Evolutionary conservation across 2,797 vertebrate genomes (phyloP), one percentile per base, ranked within the genome.

Genomic region (Rhynchotus rufescens): DNA sequence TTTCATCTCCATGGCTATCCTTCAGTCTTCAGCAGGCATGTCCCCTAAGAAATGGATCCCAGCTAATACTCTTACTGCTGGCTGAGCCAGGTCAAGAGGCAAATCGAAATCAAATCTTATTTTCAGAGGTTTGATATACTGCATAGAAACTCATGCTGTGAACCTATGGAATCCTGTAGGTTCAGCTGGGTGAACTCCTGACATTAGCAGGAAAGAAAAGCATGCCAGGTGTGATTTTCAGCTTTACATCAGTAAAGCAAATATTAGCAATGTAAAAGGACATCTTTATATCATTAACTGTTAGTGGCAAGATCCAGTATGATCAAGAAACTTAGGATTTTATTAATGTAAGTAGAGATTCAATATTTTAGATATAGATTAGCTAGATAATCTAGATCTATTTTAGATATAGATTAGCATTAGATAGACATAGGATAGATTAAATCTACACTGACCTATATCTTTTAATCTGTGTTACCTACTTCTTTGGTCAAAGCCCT

Each of bases 11-110:
- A 10, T 0, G 0, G 78, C 8, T 7, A 40, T 80, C 76, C 71
- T 84, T 86, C 78, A 62, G 81, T 65, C 56, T 88, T 72, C 69
- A 60, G 47, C 51, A 75, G 30, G 30, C 30, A 93, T 80, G 25
- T 72, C 72, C 45, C 84, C 59, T 86, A 75, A 56, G 47, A 57
- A 92, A 81, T 0, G 0, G 57, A 62, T 77, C 30, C 54, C 51
- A 36, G 11, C 4, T 57, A 47, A 90, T 82, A 51, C 15, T 1
- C 3, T 23, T 28, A 40, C 25, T 20, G 84, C 21, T 38, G 34
- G 57, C 42, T 26, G 19, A 71, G 25, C 13, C 7, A 5, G 4
- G 30, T 59, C 34, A 34, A 78, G 54, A 72, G 77, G 32, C 16
- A 78, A 80, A 74, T n/a, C 11, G 52, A 75, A 89, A 59, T 1